phyloP scores from a whole-genome alignment of 30 jellyfish, hydroid and myxozoan species.

The Aurelia sp. region DNA sequence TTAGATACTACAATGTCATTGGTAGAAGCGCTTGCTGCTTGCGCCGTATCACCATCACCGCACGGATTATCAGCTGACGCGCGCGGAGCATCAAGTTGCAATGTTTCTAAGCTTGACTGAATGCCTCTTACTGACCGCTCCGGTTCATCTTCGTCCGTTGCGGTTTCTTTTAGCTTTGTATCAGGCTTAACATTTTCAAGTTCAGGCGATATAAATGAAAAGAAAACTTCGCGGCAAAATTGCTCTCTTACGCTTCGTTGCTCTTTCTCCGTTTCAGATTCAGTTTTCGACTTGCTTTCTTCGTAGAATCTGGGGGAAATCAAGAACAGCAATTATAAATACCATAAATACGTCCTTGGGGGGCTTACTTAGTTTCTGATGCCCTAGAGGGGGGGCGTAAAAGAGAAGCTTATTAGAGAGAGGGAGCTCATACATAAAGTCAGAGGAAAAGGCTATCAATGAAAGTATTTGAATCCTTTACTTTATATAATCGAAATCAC shows the following conservation, averaged over 20 bases:
- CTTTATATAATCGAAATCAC: too few species aligned
- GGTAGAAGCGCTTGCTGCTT: slow-evolving; percentile 58
- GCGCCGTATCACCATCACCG: slow-evolving; percentile 38
- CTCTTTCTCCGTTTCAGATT: slow-evolving; percentile 57
- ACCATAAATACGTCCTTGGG: too few species aligned
- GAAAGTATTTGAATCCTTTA: too few species aligned
- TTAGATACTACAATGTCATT: slow-evolving; percentile 62
- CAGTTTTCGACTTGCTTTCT: slow-evolving; percentile 58
- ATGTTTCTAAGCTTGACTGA: slow-evolving; percentile 25
- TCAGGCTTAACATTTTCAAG: slow-evolving; percentile 41
- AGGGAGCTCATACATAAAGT: too few species aligned
- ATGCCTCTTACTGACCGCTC: slow-evolving; percentile 21
- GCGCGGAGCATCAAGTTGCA: slow-evolving; percentile 30
- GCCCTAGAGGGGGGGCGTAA: too few species aligned
- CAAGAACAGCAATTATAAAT: too few species aligned
- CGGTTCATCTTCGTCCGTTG: slow-evolving; percentile 4
- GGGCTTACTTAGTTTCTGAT: too few species aligned
- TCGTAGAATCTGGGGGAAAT: slow-evolving; percentile 65
- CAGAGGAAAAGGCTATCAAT: too few species aligned
- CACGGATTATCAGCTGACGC: slow-evolving; percentile 23
- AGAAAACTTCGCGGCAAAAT: slow-evolving; percentile 86
- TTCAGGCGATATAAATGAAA: slow-evolving; percentile 85
- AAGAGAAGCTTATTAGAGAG: too few species aligned
- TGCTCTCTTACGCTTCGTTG: slow-evolving; percentile 62
- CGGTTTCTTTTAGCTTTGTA: neutral